Evolutionary conservation across 2,113 vertebrate genomes (phyloP).

Genomic region (Strigops habroptila): DNA sequence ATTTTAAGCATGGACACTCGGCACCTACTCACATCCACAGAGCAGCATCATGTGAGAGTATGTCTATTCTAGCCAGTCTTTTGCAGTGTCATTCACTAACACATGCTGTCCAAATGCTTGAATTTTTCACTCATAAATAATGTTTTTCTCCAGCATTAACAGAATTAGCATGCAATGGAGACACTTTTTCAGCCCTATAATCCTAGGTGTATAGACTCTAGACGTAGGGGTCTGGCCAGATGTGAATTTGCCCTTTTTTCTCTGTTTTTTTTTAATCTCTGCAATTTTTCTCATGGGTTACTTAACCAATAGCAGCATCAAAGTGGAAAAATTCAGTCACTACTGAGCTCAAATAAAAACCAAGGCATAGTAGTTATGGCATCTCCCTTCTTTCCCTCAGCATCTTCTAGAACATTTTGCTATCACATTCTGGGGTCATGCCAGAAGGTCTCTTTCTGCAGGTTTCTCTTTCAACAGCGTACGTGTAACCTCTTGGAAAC

Average conservation of each 20-base stretch:
- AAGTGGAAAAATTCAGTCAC: neutral
- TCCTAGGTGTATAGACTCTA: neutral
- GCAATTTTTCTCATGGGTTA: neutral
- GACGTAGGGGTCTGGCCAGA: neutral
- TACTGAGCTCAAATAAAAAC: neutral
- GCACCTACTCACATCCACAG: neutral
- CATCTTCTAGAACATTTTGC: neutral
- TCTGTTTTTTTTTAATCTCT: neutral
- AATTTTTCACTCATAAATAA: neutral
- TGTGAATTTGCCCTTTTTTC: neutral
- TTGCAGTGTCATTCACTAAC: neutral
- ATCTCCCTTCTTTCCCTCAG: neutral
- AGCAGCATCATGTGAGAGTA: neutral
- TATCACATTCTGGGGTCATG: neutral
- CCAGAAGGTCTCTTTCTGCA: neutral
- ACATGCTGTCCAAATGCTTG: neutral
- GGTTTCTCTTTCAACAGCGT: neutral
- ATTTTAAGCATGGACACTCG: fast-evolving
- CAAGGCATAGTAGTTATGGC: neutral
- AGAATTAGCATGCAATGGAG: neutral
- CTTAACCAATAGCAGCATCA: neutral
- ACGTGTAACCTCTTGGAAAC: neutral
- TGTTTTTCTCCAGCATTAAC: neutral
- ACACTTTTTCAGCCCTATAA: neutral
- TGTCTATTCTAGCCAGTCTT: neutral